Evolutionary conservation across 2,888 invertebrate genomes (phyloP).

Genomic region (Clitarchus hookeri): DNA sequence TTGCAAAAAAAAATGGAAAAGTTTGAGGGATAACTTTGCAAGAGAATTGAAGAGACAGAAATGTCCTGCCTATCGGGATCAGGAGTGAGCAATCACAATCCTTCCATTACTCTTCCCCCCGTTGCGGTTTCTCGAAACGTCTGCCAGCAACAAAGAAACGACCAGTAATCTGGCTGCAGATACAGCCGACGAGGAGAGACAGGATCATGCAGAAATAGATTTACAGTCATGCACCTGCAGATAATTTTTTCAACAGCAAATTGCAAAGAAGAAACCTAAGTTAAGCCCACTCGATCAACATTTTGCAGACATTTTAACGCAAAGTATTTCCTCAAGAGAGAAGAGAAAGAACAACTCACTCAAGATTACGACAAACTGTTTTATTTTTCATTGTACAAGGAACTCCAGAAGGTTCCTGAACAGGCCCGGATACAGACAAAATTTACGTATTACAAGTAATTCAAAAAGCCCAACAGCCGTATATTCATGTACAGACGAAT

Average conservation of each 20-base stretch:
- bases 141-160: slow-evolving; percentile 15
- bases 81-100: background rate
- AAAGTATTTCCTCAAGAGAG: slow-evolving; percentile 15
- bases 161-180: background rate
- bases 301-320: background rate
- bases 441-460: background rate
- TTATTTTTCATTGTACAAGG: slow-evolving; percentile 7
- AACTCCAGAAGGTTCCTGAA: background rate
- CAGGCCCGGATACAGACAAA: background rate
- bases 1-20: slow-evolving; percentile 19
- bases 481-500: background rate
- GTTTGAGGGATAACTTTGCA: background rate
- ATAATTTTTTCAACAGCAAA: background rate
- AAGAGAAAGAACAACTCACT: background rate
- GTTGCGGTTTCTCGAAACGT: slow-evolving; percentile 5
- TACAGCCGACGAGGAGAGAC: background rate
- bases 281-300: background rate
- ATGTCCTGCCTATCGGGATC: background rate
- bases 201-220: background rate
- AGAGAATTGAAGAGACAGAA: background rate
- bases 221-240: background rate
- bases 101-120: background rate
- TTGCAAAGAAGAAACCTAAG: background rate
- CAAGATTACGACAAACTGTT: background rate
- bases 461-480: background rate